Conservation (phyloP, 2,888 invertebrate species). For the Lasioglossum calceatum region DNA sequence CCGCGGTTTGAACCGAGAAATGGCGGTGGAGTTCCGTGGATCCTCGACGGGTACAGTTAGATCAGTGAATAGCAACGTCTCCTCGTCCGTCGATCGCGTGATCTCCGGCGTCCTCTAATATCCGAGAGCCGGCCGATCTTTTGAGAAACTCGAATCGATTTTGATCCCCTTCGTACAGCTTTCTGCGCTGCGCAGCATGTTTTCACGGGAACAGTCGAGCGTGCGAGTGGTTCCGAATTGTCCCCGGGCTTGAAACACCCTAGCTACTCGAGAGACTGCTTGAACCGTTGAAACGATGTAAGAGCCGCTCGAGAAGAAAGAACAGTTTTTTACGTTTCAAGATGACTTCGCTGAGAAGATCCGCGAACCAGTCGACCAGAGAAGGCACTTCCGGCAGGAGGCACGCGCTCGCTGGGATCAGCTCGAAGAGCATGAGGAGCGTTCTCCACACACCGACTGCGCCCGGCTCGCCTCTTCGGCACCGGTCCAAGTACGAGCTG, state of each 20-base stretch:
- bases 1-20: not conserved
- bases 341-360: slow-evolving; percentile 77
- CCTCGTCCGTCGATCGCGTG: not conserved
- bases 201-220: not conserved
- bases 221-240: not conserved
- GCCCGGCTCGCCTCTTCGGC: slow-evolving; percentile 78
- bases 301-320: not conserved
- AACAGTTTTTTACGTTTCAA: slow-evolving; percentile 8
- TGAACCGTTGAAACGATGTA: slow-evolving; percentile 10
- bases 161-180: not conserved
- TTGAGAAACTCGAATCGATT: not conserved
- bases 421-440: slow-evolving; percentile 77
- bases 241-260: not conserved
- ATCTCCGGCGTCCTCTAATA: too few species aligned
- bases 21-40: not conserved
- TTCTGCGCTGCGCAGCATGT: not conserved
- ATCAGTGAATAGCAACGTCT: not conserved
- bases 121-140: not conserved
- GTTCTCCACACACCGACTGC: slow-evolving; percentile 60
- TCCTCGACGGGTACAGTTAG: not conserved
- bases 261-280: not conserved
- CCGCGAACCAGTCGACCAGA: slow-evolving; percentile 74
- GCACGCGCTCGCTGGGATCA: slow-evolving; percentile 71
- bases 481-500: slow-evolving; percentile 83
- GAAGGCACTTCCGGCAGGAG: slow-evolving; percentile 72